phyloP scores from a whole-genome alignment of 1,140 invertebrate genomes.

The Cotesia chilonis region DNA sequence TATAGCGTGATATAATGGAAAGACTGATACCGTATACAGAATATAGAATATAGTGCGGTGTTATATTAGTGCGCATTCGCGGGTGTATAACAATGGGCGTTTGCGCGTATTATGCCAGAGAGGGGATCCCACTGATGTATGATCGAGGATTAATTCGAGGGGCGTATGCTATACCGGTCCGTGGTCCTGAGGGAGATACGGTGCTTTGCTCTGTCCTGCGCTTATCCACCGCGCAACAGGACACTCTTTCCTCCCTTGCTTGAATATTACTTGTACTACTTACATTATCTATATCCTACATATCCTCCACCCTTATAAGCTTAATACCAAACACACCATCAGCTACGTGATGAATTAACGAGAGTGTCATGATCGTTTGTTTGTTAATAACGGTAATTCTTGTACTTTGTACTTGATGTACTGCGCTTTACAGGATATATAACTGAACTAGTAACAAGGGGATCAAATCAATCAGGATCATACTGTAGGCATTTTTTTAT shows the following conservation, averaged over 20 bases:
- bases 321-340: no score
- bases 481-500: no score
- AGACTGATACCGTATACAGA: conserved; percentile 12
- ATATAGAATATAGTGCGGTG: conserved; percentile 20
- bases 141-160: conserved; percentile 46
- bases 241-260: no score
- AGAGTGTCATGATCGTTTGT: conserved; percentile 17
- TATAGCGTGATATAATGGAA: not conserved
- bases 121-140: conserved; percentile 42
- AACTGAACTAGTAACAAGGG: no score
- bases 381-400: conserved; percentile 3
- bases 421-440: no score
- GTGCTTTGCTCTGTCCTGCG: conserved; percentile 19
- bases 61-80: conserved; percentile 32
- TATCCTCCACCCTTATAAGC: no score
- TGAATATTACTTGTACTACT: no score
- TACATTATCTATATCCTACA: no score
- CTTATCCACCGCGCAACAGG: conserved; percentile 10
- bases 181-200: conserved; percentile 28
- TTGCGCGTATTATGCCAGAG: conserved; percentile 18
- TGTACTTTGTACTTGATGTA: conserved; percentile 1
- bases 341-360: conserved; percentile 14
- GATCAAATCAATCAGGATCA: no score
- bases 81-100: conserved; percentile 35
- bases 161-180: conserved; percentile 39